A percentile compares a stretch with the other conserved stretches of the same genome.
phyloP scores from a whole-genome alignment of 2,888 invertebrate species.

The Incurvaria masculella region DNA sequence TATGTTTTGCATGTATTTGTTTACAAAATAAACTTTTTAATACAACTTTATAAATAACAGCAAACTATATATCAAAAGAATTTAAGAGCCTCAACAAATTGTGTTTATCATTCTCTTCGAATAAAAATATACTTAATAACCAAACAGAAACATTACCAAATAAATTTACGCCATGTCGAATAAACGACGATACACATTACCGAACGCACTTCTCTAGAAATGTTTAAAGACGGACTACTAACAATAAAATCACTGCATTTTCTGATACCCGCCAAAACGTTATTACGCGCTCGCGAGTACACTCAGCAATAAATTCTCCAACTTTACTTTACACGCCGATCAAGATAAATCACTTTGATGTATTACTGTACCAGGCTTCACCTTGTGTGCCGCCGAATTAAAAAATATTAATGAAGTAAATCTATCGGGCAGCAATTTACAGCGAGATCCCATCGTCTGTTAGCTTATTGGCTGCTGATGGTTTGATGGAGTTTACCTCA shows the following conservation, averaged over 20 bases:
- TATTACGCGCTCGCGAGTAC: not conserved
- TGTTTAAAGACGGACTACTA: not conserved
- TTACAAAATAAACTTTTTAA: too few species aligned
- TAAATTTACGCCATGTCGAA: too few species aligned
- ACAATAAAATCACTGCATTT: not conserved
- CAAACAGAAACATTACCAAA: not conserved
- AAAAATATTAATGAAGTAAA: constrained; percentile 26
- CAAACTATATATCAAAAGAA: too few species aligned
- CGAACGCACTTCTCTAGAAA: not conserved
- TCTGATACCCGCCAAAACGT: not conserved
- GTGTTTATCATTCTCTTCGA: too few species aligned
- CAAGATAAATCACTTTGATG: constrained; percentile 33
- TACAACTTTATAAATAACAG: too few species aligned
- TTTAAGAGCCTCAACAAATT: too few species aligned
- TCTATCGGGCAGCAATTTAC: too few species aligned
- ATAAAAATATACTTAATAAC: too few species aligned
- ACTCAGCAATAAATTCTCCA: constrained; percentile 25
- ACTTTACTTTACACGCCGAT: constrained; percentile 23
- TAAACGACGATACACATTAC: not conserved
- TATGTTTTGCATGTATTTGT: too few species aligned
- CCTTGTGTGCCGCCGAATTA: constrained; percentile 25
- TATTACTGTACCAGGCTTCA: constrained; percentile 23
- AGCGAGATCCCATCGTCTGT: too few species aligned
- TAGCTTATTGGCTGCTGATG: too few species aligned
- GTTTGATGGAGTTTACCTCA: too few species aligned